Conservation (phyloP, 2,888 invertebrate species). For the Lypha dubia region DNA sequence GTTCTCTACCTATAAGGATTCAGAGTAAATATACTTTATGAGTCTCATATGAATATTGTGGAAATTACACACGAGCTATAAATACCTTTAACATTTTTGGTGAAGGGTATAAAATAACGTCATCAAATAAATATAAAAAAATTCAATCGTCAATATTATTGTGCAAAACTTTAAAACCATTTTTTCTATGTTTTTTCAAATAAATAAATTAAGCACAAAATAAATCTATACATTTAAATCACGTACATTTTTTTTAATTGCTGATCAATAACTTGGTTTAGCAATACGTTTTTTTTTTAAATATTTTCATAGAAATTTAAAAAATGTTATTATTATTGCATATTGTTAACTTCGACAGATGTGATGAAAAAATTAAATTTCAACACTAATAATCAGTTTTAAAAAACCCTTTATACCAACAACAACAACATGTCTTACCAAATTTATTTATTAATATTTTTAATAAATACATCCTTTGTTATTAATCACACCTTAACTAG, state of each 20-base stretch:
- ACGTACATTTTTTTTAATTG: slow-evolving; percentile 23
- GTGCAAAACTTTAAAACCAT: too few species aligned
- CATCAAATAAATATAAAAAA: too few species aligned
- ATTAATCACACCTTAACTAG: neutral
- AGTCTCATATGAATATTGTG: too few species aligned
- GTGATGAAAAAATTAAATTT: neutral
- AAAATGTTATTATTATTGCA: neutral
- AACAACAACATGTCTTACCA: slow-evolving; percentile 37
- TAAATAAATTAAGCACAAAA: neutral
- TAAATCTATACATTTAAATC: neutral
- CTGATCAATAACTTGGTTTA: neutral
- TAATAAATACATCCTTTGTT: slow-evolving; percentile 13
- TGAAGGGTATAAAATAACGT: too few species aligned
- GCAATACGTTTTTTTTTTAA: slow-evolving; percentile 1
- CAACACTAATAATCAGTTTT: slow-evolving; percentile 24
- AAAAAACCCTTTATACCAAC: neutral
- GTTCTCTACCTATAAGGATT: too few species aligned
- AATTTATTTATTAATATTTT: neutral
- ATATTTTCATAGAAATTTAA: neutral
- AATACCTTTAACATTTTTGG: too few species aligned
- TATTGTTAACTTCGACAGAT: neutral
- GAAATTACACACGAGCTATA: too few species aligned
- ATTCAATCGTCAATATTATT: neutral
- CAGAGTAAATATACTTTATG: too few species aligned
- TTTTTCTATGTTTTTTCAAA: neutral